Evolutionary conservation across 1,140 invertebrate species (phyloP).

Genomic region (Drosophila kohkoa): DNA sequence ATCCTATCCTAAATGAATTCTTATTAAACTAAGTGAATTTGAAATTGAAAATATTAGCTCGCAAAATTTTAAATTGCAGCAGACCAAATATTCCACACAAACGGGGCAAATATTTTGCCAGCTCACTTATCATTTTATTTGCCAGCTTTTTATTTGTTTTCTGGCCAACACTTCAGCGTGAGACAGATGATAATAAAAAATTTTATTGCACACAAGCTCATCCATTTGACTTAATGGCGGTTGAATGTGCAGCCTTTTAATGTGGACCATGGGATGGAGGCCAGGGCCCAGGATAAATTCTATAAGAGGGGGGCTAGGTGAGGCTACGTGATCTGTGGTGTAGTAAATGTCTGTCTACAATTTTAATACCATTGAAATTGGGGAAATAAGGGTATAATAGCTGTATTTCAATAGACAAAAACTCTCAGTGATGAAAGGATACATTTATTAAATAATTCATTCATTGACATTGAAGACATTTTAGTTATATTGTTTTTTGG

Average conservation of each 20-base stretch:
- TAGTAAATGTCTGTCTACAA: constrained; percentile 42
- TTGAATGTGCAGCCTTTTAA: constrained; percentile 80
- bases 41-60: background rate
- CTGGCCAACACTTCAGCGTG: constrained; percentile 64
- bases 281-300: background rate
- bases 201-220: constrained; percentile 80
- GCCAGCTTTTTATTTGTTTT: constrained; percentile 42
- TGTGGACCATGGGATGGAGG: constrained; percentile 47
- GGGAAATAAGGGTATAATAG: background rate
- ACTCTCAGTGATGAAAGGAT: too few species aligned
- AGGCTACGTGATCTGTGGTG: constrained; percentile 30
- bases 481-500: too few species aligned
- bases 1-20: background rate
- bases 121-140: constrained; percentile 52
- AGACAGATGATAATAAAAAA: constrained; percentile 82
- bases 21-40: background rate
- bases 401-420: background rate
- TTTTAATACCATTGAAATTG: constrained; percentile 6
- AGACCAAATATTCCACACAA: constrained; percentile 17
- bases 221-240: constrained; percentile 82
- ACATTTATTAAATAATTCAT: too few species aligned
- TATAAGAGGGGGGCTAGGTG: background rate
- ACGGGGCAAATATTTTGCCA: constrained; percentile 40
- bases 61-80: constrained; percentile 9
- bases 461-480: too few species aligned